Conservation (phyloP, 2,113 vertebrate genomes). For the Polyodon spathula region DNA sequence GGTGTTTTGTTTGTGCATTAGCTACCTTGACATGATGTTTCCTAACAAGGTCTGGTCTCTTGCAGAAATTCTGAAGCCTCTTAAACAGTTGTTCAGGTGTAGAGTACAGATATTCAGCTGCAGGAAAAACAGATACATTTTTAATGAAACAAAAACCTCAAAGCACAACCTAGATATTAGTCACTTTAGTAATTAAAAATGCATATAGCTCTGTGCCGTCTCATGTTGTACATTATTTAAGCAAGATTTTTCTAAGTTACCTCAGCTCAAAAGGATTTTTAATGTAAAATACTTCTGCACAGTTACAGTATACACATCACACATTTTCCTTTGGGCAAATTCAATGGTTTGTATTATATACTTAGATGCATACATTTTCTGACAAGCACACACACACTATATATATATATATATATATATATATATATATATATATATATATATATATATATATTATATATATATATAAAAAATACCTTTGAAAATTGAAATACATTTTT, state of each 20-base stretch:
- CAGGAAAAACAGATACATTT: conserved; percentile 92
- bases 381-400: conserved; percentile 2
- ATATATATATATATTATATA: too few relatives aligned
- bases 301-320: conserved; percentile 70
- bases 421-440: too few relatives aligned
- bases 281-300: conserved; percentile 86
- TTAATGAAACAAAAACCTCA: conserved; percentile 98
- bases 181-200: conserved; percentile 99
- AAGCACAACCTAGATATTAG: conserved; percentile 98
- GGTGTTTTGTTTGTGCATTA: conserved; percentile 30
- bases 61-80: conserved; percentile 79
- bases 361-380: conserved; percentile 27
- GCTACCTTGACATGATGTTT: conserved; percentile 78
- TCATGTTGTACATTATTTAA: conserved; percentile 96
- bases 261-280: conserved; percentile 94
- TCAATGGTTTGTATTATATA: conserved; percentile 79
- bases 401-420: too few relatives aligned
- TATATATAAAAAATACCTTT: too few relatives aligned
- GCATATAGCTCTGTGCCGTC: conserved; percentile 91
- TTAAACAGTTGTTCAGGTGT: conserved; percentile 92
- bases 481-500: too few relatives aligned
- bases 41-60: conserved; percentile 69
- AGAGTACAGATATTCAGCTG: conserved; percentile 91
- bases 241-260: conserved; percentile 85
- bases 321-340: conserved; percentile 83